A percentile compares a stretch with the other conserved stretches of the same genome.
phyloP scores from a whole-genome alignment of 2,113 vertebrate species.

The Prunella himalayana region DNA sequence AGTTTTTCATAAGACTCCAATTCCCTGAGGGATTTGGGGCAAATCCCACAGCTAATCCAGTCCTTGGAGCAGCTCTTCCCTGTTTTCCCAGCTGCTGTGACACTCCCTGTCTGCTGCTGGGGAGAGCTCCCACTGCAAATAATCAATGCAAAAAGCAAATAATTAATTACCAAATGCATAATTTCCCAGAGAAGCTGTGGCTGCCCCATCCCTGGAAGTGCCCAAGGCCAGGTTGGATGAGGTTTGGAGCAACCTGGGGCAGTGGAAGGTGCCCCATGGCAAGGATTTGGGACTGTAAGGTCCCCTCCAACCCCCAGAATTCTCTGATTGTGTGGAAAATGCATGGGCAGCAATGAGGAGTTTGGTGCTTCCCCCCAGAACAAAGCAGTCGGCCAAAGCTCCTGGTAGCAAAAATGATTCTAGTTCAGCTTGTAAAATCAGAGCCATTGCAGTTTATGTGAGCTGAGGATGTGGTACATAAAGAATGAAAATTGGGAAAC shows the following conservation, averaged over 20 bases:
- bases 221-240: accelerated
- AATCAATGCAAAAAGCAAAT: accelerated
- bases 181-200: not conserved
- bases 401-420: not conserved
- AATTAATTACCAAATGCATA: not conserved
- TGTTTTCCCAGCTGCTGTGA: not conserved
- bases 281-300: not conserved
- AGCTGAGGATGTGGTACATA: not conserved
- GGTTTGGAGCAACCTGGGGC: not conserved
- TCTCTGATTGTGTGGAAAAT: not conserved
- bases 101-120: not conserved
- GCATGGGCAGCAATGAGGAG: accelerated
- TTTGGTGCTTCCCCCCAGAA: not conserved
- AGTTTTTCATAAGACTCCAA: not conserved
- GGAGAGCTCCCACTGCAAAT: not conserved
- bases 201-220: not conserved
- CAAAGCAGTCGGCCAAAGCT: accelerated
- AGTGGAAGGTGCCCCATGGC: not conserved
- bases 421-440: not conserved
- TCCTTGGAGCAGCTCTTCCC: not conserved
- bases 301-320: not conserved
- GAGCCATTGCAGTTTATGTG: not conserved
- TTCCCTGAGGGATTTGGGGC: not conserved
- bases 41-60: not conserved
- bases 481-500: not conserved